Evolutionary conservation across 2,888 invertebrate genomes (phyloP), one percentile per base, ranked within the genome.

Genomic region (Pogonocherus hispidulus): DNA sequence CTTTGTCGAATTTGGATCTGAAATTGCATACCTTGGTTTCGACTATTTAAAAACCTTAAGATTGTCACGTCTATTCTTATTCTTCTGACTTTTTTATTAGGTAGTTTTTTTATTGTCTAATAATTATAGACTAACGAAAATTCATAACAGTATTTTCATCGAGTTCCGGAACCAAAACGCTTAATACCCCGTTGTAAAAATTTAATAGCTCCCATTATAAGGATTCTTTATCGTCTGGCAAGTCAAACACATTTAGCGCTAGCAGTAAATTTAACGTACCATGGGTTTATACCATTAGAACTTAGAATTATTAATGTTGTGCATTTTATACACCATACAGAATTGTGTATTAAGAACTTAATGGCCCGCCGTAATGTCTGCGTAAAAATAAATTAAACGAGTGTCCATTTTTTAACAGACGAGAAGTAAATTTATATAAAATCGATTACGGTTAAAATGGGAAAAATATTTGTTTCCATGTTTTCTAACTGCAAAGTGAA

Each of bases 181-280:
- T n/a, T n/a, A n/a, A n/a, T n/a, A n/a, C n/a, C n/a, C n/a, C 32
- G 32, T 9, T 11, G 8, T 1, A 32, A 32, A 32, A 32, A 5
- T 32, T 32, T 32, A 32, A 32, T 32, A 9, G 2, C 32, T 32
- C 32, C 4, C 8, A 8, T 11, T 9, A 32, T 32, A 32, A 2
- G 32, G 32, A 32, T 16, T 54, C 32, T 54, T 32, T 16, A 8
- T 32, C 16, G 32, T 54, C 52, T 14, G 52, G 18, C 9, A 35
- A 35, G 11, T 32, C 52, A 54, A 54, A 54, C 27, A 19, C 55
- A 14, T 55, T 41, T 37, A 37, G 19, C 35, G 41, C 18, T 14
- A 20, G 41, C 55, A 55, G 35, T 55, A 55, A 55, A 55, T 19
- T 55, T 55, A 55, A 55, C 41, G 37, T n/a, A 55, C 55, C 55